A percentile compares a stretch with the other conserved stretches of the same genome.
These are phyloP conservation scores for Micrasema longulum DNA, from an alignment of 1,140 invertebrate genomes.

Conservation along the genomic window DNA sequence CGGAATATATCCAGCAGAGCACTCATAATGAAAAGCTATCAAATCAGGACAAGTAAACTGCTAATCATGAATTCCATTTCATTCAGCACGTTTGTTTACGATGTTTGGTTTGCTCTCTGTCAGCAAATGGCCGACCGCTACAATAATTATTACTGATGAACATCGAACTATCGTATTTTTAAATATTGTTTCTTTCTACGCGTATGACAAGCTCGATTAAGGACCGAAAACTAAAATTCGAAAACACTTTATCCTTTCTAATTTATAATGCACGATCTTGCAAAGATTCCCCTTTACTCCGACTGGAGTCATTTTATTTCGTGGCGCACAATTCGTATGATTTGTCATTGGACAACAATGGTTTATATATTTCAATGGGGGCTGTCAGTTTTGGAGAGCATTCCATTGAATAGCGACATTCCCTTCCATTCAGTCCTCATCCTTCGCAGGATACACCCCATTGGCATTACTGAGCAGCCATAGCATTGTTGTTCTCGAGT, in stretches of 20 bases:
- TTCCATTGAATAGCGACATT: constrained; percentile 50
- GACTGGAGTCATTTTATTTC: constrained; percentile 14
- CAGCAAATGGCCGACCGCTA: neutral
- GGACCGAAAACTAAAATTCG: no score
- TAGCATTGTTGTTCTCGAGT: constrained; percentile 53
- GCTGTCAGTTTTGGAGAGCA: constrained; percentile 48
- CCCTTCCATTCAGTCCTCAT: constrained; percentile 30
- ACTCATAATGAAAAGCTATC: constrained; percentile 15
- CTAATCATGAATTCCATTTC: constrained; percentile 25
- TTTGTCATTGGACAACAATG: constrained; percentile 42
- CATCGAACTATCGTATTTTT: no score
- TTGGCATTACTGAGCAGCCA: constrained; percentile 45
- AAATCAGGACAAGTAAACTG: constrained; percentile 25
- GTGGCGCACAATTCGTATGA: constrained; percentile 34
- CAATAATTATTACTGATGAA: neutral
- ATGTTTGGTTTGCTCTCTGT: neutral
- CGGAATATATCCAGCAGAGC: constrained; percentile 1
- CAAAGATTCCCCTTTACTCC: neutral
- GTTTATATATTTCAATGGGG: constrained; percentile 45
- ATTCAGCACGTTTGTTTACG: neutral
- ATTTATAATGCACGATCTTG: no score
- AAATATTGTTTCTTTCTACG: no score
- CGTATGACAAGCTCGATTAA: no score
- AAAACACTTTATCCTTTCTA: no score
- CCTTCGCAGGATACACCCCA: constrained; percentile 32